phyloP scores from a whole-genome alignment of 2,888 invertebrate species.

The Spisula solida region DNA sequence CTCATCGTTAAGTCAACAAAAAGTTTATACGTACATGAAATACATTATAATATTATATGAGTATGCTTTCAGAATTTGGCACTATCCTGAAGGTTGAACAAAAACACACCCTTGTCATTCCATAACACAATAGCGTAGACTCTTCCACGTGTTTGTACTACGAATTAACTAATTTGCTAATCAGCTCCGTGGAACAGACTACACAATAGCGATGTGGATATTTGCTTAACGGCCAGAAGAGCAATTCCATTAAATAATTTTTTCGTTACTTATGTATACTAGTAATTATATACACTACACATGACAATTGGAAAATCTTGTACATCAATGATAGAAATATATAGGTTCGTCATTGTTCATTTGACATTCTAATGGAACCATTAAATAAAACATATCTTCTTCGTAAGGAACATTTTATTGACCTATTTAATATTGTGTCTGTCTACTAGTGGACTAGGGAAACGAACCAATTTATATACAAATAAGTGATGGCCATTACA shows the following conservation, averaged over 20 bases:
- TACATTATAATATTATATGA: not conserved
- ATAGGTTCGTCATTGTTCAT: not conserved
- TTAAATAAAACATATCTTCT: not conserved
- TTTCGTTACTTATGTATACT: not conserved
- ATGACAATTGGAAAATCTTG: not conserved
- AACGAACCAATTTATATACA: not conserved
- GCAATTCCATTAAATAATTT: constrained; percentile 3
- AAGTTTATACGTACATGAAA: no score
- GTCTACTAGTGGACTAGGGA: not conserved
- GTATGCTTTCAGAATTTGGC: not conserved
- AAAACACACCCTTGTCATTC: not conserved
- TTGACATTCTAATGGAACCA: not conserved
- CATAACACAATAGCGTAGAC: no score
- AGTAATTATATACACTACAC: not conserved
- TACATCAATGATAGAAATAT: not conserved
- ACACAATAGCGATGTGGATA: not conserved
- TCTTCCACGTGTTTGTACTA: no score
- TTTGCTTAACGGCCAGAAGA: constrained; percentile 1
- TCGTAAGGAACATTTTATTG: not conserved
- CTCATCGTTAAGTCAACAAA: no score
- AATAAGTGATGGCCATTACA: not conserved
- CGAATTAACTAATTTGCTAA: no score
- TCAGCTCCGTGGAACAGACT: no score
- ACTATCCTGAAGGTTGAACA: not conserved
- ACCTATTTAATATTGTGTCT: not conserved